Evolutionary conservation across 2,888 invertebrate species (phyloP).

Genomic region (Chrysolina americana): DNA sequence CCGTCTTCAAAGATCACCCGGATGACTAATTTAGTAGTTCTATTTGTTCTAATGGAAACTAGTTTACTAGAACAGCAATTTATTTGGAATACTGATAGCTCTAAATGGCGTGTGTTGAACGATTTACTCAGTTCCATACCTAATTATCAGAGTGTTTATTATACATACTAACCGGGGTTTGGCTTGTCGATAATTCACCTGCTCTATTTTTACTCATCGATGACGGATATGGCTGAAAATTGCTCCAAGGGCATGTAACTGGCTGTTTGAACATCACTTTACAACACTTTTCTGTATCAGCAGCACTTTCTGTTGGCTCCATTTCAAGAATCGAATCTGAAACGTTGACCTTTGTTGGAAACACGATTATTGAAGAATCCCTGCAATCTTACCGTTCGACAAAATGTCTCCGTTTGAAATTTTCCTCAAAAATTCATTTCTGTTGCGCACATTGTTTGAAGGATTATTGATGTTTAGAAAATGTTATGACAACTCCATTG

Average conservation of each 20-base stretch:
- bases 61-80: background rate
- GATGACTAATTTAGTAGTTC: no score
- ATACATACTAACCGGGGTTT: constrained; percentile 42
- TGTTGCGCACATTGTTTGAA: constrained; percentile 8
- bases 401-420: background rate
- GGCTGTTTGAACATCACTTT: constrained; percentile 55
- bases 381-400: background rate
- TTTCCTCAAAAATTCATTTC: background rate
- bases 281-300: constrained; percentile 38
- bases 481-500: constrained; percentile 11
- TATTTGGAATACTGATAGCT: no score
- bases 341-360: background rate
- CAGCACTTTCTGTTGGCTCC: constrained; percentile 47
- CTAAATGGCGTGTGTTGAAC: background rate
- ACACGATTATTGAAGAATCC: background rate
- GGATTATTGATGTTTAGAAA: constrained; percentile 2
- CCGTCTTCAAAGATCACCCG: no score
- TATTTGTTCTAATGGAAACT: background rate
- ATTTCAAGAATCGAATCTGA: constrained; percentile 39
- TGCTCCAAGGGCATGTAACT: constrained; percentile 60
- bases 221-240: constrained; percentile 59
- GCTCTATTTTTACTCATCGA: constrained; percentile 57
- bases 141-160: constrained; percentile 23
- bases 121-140: background rate
- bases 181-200: constrained; percentile 37